phyloP scores from a whole-genome alignment of 2,888 invertebrate genomes.

The Venusia cambrica region DNA sequence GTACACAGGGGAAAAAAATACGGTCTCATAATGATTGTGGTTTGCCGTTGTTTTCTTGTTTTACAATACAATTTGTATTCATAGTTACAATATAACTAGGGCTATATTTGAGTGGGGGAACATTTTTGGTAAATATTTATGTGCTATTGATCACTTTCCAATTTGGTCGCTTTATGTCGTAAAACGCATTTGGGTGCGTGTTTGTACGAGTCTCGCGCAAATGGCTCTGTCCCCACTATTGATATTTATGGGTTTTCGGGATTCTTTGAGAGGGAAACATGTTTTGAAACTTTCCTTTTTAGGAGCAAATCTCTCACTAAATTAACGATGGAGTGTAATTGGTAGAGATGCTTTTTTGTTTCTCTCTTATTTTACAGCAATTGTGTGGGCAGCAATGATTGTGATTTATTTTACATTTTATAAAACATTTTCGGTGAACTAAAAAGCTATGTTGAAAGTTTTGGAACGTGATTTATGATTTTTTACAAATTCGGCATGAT shows the following conservation, averaged over 20 bases:
- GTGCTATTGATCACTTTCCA: conserved; percentile 59
- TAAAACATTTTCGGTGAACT: conserved; percentile 54
- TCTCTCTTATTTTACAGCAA: conserved; percentile 63
- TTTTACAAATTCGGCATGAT: conserved; percentile 46
- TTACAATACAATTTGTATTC: conserved; percentile 45
- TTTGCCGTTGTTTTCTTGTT: conserved; percentile 53
- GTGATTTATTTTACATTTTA: conserved; percentile 63
- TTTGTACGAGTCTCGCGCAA: conserved; percentile 51
- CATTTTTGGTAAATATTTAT: conserved; percentile 33
- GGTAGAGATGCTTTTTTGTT: conserved; percentile 69
- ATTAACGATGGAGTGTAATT: conserved; percentile 74
- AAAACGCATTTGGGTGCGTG: conserved; percentile 58
- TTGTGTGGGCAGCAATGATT: conserved; percentile 56
- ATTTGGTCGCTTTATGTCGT: conserved; percentile 55
- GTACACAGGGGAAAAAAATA: conserved; percentile 61
- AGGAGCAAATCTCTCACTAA: conserved; percentile 52
- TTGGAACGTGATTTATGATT: conserved; percentile 54
- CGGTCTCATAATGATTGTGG: conserved; percentile 56
- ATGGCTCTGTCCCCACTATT: conserved; percentile 59
- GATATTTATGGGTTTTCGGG: conserved; percentile 71
- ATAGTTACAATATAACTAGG: conserved; percentile 32
- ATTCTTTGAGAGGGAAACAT: conserved; percentile 60
- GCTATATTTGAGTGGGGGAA: conserved; percentile 24
- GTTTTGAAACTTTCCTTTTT: conserved; percentile 68
- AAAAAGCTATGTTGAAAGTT: conserved; percentile 55